phyloP scores from a whole-genome alignment of 2,888 invertebrate species.

The Timema cristinae region DNA sequence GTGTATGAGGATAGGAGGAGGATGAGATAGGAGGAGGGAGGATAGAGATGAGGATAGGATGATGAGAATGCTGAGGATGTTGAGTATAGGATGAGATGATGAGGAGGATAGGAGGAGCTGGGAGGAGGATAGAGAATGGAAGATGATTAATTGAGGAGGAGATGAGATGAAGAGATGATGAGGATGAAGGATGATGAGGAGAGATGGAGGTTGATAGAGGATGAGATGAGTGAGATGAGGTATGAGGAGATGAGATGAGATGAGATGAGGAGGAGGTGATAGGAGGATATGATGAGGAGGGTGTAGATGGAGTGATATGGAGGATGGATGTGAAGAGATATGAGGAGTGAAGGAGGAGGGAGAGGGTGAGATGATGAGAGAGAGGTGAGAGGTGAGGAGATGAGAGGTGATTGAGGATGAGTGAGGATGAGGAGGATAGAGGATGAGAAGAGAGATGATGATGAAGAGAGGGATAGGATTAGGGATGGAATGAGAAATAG shows the following conservation, averaged over 20 bases:
- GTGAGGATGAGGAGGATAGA: no score
- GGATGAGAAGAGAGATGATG: not conserved
- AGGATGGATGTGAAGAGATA: not conserved
- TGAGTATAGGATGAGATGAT: no score
- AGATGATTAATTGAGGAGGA: slow-evolving; percentile 7
- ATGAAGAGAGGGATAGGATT: not conserved
- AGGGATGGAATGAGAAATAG: not conserved
- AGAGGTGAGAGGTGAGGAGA: not conserved
- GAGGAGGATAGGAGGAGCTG: not conserved
- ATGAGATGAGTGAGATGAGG: not conserved
- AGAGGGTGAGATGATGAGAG: not conserved
- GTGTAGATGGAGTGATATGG: not conserved
- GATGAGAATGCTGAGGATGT: no score
- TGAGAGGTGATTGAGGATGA: no score
- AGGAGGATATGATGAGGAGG: not conserved
- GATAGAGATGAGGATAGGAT: no score
- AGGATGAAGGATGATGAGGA: not conserved
- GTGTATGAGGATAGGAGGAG: no score
- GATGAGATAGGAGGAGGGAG: no score
- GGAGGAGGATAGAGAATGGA: slow-evolving; percentile 7
- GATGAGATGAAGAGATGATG: not conserved
- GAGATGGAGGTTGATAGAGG: not conserved
- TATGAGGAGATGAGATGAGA: not conserved
- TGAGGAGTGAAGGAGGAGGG: not conserved
- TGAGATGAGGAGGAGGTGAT: not conserved